These are phyloP conservation scores for Psilopogon haemacephalus DNA, from an alignment of 2,113 vertebrate genomes.

Conservation along the genomic window DNA sequence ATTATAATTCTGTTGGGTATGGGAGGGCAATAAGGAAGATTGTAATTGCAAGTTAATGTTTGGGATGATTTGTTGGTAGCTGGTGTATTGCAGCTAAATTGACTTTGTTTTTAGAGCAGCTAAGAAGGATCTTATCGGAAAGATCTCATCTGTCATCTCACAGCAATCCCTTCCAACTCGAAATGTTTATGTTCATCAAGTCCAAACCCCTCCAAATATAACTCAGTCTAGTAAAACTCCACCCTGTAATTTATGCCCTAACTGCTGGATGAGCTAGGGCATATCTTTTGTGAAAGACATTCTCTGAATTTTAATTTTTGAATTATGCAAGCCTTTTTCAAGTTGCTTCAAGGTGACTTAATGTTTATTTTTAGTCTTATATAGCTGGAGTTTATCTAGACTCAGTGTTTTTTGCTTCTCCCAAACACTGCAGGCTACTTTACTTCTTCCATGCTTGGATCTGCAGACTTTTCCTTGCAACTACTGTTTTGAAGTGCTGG, in stretches of 20 bases:
- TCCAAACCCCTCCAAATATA: conserved; percentile 2
- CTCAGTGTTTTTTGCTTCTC: background rate
- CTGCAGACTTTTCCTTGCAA: background rate
- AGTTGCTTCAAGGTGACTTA: background rate
- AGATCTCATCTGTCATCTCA: background rate
- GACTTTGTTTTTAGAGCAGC: background rate
- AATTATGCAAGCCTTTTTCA: background rate
- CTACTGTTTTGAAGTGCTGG: background rate
- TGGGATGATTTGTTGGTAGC: background rate
- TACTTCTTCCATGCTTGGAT: background rate
- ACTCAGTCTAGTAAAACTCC: background rate
- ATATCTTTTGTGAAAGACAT: background rate
- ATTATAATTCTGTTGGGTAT: background rate
- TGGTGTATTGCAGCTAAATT: background rate
- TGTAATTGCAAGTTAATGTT: background rate
- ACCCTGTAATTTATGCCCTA: background rate
- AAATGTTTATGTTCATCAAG: conserved; percentile 17
- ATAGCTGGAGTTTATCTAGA: background rate
- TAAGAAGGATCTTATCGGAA: background rate
- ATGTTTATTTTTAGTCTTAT: background rate
- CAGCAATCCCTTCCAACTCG: background rate
- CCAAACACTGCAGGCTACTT: background rate
- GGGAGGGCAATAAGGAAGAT: background rate
- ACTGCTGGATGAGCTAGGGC: background rate
- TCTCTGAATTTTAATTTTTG: background rate